Conservation (phyloP, 2,888 invertebrate genomes). For the Exocentrus adspersus region DNA sequence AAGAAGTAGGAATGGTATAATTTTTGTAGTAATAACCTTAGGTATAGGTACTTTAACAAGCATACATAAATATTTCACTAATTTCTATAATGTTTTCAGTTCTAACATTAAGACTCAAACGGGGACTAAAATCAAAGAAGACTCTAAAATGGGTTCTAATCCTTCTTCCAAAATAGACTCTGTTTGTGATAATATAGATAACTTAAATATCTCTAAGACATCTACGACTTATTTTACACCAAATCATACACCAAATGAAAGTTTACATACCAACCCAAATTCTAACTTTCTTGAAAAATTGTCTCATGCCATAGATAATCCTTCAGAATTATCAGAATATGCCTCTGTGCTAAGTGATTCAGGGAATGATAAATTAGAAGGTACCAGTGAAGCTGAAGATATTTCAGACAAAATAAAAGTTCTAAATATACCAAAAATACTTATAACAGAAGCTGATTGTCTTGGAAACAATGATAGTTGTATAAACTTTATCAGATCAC, state of each 20-base stretch:
- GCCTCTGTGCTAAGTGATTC: conserved; percentile 8
- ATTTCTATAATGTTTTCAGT: no score
- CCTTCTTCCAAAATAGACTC: not conserved
- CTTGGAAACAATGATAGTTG: not conserved
- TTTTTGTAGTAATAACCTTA: no score
- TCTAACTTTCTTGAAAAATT: conserved; percentile 16
- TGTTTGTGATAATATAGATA: not conserved
- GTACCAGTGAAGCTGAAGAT: not conserved
- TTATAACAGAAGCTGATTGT: not conserved
- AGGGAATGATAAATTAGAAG: no score
- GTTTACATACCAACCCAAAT: conserved; percentile 2
- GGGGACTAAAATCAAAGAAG: no score
- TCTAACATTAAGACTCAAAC: no score
- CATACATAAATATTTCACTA: no score
- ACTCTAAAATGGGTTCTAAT: conserved; percentile 4
- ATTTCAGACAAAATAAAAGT: not conserved
- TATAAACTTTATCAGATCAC: conserved; percentile 11
- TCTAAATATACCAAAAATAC: not conserved
- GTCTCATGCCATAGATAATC: conserved; percentile 7
- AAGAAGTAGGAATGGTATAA: no score
- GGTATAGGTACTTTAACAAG: no score
- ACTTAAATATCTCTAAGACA: conserved; percentile 16
- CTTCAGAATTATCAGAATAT: not conserved
- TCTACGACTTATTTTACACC: conserved; percentile 22
- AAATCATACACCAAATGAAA: conserved; percentile 23